phyloP scores from a whole-genome alignment of 2,797 vertebrate genomes.

The Ctenopoma multispine region DNA sequence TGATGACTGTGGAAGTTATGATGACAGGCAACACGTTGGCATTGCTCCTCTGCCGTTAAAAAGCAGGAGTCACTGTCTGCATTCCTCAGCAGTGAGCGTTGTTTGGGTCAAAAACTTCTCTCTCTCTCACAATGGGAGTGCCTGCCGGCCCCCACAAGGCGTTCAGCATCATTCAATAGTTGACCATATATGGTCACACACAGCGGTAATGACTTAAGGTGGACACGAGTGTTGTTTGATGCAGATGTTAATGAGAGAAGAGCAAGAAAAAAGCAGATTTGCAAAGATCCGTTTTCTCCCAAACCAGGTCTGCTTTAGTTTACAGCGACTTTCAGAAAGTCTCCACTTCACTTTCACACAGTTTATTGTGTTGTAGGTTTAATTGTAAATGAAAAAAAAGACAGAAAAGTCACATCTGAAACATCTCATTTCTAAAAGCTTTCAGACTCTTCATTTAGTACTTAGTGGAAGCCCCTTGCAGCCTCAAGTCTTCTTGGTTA shows the following conservation, averaged over 20 bases:
- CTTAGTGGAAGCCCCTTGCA: too few relatives aligned
- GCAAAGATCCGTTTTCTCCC: too few relatives aligned
- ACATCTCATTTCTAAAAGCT: too few relatives aligned
- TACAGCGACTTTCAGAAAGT: too few relatives aligned
- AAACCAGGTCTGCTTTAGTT: too few relatives aligned
- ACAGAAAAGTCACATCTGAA: too few relatives aligned
- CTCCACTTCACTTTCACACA: too few relatives aligned
- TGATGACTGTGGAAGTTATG: not conserved
- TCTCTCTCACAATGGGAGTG: constrained; percentile 28
- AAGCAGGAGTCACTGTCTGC: constrained; percentile 32
- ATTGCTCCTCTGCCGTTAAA: not conserved
- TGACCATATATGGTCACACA: constrained; percentile 74
- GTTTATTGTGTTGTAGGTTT: too few relatives aligned
- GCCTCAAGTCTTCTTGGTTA: too few relatives aligned
- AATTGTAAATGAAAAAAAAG: too few relatives aligned
- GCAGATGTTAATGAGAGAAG: not conserved
- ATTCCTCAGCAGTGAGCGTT: constrained; percentile 48
- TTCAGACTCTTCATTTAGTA: too few relatives aligned
- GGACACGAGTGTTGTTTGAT: constrained; percentile 20
- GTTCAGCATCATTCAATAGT: constrained; percentile 47
- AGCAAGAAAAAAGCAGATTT: not conserved
- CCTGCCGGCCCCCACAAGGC: constrained; percentile 21
- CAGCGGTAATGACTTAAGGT: constrained; percentile 6
- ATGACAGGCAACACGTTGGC: constrained; percentile 14
- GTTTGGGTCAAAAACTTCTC: constrained; percentile 34